Percentiles rank a stretch among this genome's conserved stretches.
Evolutionary conservation across 2,113 vertebrate species (phyloP).

Genomic region (Naja naja): DNA sequence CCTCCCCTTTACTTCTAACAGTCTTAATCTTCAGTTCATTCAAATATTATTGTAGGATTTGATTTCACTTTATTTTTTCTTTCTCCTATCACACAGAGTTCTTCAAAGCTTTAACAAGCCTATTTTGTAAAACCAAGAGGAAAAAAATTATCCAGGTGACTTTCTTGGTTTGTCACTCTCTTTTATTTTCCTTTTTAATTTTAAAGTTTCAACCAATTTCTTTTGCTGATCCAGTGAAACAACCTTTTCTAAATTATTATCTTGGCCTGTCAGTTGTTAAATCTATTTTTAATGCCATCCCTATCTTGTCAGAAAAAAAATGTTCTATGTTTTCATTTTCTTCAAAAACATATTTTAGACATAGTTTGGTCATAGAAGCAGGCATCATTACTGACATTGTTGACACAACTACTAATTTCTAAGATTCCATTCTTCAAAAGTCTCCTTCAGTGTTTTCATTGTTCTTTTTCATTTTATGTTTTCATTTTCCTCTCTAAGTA

Average conservation of each 20-base stretch:
- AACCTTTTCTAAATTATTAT: not conserved
- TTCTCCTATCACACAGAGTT: not conserved
- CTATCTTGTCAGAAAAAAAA: not conserved
- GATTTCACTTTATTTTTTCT: not conserved
- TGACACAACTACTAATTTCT: not conserved
- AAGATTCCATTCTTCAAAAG: not conserved
- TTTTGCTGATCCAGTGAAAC: not conserved
- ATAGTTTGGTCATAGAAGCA: not conserved
- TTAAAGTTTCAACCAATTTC: not conserved
- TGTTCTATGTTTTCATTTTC: not conserved
- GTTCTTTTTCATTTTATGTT: not conserved
- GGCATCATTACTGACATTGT: not conserved
- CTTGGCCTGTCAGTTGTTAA: not conserved
- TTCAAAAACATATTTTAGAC: not conserved
- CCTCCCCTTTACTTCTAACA: not conserved
- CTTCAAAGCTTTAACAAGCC: not conserved
- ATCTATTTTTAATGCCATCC: not conserved
- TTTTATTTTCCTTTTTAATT: not conserved
- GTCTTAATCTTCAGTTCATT: not conserved
- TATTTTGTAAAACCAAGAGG: not conserved
- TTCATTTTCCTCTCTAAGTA: not conserved
- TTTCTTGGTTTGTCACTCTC: not conserved
- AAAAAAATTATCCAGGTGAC: not conserved
- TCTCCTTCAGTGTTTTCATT: not conserved
- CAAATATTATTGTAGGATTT: not conserved